Base-by-base conservation (phyloP, 2,888 invertebrate genomes). In the Drosophila pseudotakahashii region DNA sequence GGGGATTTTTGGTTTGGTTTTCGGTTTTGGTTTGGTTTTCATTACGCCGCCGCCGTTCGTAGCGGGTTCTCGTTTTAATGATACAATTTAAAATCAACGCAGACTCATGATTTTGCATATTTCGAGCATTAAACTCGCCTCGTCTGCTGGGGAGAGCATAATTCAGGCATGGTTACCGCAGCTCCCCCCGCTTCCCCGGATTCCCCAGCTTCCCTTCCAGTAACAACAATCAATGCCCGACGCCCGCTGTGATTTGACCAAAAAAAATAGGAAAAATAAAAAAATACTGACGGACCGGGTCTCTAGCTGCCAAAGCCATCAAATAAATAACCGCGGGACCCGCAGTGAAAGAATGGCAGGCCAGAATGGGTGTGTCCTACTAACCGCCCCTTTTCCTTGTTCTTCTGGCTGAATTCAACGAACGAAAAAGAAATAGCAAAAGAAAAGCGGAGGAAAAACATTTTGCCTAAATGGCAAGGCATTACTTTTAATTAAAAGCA, bases 101-200 rank as follows among this genome's bases (percentile, higher is more conserved):
- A 85, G 88, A 85, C 88, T 85, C 84, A 85, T 85, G 84, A 85
- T 85, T 85, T 85, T 85, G 82, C 84, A 85, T 85, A 85, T 85
- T 85, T 82, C 57, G 73, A 74, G 75, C 84, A 88, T 85, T 85
- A 85, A 85, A 79, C 78, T 81, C 72, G 77, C 79, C 76, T 76
- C 63, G 66, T 70, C 71, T 30, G 67, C 58, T 37, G 73, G 48
- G 61, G 61, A 70, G 69, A 74, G 85, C 82, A 87, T 84, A 75
- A 80, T 87, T 84, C 88, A 81, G 78, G 68, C 75, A 79, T 78
- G 70, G 77, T 69, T 84, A 66, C 66, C 66, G 53, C 66, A 53
- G 32, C 14, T 34, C 26, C 51, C 41, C 11, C 19, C 47, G 32
- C n/a, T 34, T 34, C 51, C 41, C 11, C 19, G 11, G 19, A 10